Conservation (phyloP, 2,797 vertebrate species). For the Urosaurus nigricauda region DNA sequence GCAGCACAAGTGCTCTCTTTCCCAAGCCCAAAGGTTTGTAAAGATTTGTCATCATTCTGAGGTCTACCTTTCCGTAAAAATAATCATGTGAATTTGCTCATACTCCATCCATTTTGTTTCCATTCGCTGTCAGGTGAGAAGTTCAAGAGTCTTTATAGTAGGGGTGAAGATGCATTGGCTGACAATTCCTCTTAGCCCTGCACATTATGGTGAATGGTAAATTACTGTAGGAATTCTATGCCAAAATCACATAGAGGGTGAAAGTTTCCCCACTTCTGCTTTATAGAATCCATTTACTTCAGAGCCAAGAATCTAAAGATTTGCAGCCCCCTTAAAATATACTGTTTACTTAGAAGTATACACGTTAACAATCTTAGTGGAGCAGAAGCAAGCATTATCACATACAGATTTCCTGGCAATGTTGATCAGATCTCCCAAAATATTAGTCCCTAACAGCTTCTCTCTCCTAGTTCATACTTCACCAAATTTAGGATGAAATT, state of each 20-base stretch:
- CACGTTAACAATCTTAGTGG: background rate
- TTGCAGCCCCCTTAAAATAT: background rate
- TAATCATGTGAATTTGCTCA: background rate
- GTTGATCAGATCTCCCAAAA: background rate
- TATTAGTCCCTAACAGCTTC: background rate
- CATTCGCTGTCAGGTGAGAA: background rate
- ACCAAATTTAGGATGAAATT: background rate
- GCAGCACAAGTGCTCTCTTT: background rate
- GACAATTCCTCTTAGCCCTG: background rate
- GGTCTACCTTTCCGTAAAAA: background rate
- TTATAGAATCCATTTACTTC: constrained; percentile 1
- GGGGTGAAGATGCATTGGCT: background rate
- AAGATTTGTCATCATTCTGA: background rate
- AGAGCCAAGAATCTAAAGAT: background rate
- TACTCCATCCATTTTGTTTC: background rate
- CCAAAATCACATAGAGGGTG: background rate
- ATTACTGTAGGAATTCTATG: background rate
- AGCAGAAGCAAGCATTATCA: background rate
- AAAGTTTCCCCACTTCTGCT: background rate
- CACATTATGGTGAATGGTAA: background rate
- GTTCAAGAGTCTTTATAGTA: background rate
- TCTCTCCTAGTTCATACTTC: too few species aligned
- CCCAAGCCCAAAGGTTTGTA: background rate
- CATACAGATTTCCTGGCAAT: background rate
- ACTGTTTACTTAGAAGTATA: background rate